phyloP scores from a whole-genome alignment of 2,113 vertebrate species.

The Fulmarus glacialis region DNA sequence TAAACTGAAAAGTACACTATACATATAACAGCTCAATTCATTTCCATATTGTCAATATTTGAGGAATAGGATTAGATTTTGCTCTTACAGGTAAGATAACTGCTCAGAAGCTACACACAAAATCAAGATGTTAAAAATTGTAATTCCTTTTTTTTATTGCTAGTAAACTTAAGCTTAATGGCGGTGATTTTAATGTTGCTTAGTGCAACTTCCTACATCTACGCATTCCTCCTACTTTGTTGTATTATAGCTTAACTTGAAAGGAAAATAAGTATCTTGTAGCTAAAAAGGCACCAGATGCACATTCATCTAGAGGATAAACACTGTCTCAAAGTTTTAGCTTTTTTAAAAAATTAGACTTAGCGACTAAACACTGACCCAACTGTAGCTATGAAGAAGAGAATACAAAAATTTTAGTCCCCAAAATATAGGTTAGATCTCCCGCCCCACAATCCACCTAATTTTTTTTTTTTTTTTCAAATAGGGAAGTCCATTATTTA shows the following conservation, averaged over 20 bases:
- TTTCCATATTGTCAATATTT: neutral
- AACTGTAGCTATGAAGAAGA: neutral
- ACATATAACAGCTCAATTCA: neutral
- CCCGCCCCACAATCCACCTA: neutral
- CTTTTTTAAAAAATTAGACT: fast-evolving
- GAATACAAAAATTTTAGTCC: neutral
- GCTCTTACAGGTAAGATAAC: neutral
- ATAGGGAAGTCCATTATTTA: neutral
- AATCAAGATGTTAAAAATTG: neutral
- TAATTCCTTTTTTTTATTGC: neutral
- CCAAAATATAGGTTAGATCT: neutral
- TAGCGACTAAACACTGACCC: neutral
- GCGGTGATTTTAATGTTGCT: neutral
- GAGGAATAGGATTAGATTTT: neutral
- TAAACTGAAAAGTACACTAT: neutral
- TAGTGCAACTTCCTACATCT: neutral
- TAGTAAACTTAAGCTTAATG: neutral
- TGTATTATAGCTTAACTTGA: neutral
- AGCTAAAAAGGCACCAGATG: neutral
- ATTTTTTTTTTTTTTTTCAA: neutral
- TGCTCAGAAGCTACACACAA: neutral
- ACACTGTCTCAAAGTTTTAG: neutral
- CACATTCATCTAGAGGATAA: neutral
- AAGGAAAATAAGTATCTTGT: neutral
- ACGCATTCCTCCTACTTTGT: neutral